Base-by-base conservation (phyloP, 2,797 vertebrate genomes). In the Melanogrammus aeglefinus region DNA sequence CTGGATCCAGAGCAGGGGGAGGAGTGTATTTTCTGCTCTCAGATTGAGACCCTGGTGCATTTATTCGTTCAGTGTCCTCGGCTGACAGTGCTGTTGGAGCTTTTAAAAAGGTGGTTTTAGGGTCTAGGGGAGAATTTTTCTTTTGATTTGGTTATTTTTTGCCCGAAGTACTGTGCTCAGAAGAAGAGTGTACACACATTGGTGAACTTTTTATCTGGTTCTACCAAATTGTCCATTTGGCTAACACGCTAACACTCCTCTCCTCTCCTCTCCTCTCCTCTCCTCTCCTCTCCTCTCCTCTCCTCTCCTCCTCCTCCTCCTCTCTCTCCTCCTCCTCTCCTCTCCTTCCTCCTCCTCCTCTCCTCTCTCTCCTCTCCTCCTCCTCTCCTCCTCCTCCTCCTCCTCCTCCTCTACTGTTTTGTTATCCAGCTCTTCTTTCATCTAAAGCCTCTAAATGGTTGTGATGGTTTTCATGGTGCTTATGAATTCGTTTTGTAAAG, bases 41-140 rank as follows among this genome's bases (percentile, higher is more conserved):
- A 74, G 73, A 41, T 24, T 74, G n/a, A n/a, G 21, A 38, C 39
- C 38, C 39, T 74, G n/a, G 73, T 13, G 14, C 39, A 74, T 74
- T 47, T 74, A 14, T 74, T 74, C 27, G 31, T 31, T 31, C 31
- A 74, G 73, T 47, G 73, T 44, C 39, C 73, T 41, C 73, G 13
- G 4, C 18, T 39, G 73, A 24, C 36, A 39, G 73, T 16, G 1
- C 14, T n/a, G n/a, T n/a, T n/a, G n/a, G n/a, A n/a, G n/a, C 3
- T 14, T 47, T 29, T 47, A 18, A 75, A 41, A 74, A 74, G 38
- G 8, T 74, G 73, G 36, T 74, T 74, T 74, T n/a, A 74, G 41
- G 74, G 41, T 51, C 24, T 47, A 10, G 41, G 74, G 14, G 74
- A 75, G 74, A n/a, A 16, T n/a, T 29, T 73, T 73, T 73, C 10